Conservation (phyloP, 2,888 invertebrate genomes). For the Andrena flavipes region DNA sequence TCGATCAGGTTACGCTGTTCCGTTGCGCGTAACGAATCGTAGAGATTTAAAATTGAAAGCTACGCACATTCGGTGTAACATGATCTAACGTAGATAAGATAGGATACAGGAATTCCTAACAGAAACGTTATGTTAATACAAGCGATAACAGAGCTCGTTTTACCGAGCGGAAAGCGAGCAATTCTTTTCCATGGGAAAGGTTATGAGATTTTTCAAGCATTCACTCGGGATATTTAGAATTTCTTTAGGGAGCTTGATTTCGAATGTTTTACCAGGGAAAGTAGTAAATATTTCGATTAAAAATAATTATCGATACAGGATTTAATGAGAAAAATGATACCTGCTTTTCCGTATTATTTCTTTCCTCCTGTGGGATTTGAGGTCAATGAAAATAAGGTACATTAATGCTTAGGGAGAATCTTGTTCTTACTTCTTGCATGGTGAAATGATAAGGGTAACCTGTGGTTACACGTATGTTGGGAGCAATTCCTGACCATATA, state of each 20-base stretch:
- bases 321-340: background rate
- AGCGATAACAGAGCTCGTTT: background rate
- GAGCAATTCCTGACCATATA: conserved; percentile 56
- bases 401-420: background rate
- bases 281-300: background rate
- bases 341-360: background rate
- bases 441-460: background rate
- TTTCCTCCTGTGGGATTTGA: background rate
- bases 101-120: conserved; percentile 50
- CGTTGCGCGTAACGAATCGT: conserved; percentile 7
- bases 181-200: background rate
- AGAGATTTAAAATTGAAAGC: conserved; percentile 23
- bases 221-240: background rate
- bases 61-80: conserved; percentile 47
- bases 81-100: conserved; percentile 65
- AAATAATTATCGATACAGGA: background rate
- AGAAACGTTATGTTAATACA: conserved; percentile 26
- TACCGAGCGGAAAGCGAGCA: background rate
- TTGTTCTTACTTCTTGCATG: conserved; percentile 6
- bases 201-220: background rate
- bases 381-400: background rate
- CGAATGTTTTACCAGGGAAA: background rate
- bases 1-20: background rate
- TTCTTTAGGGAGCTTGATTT: background rate
- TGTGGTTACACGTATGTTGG: conserved; percentile 4